Evolutionary conservation across 2,888 invertebrate species (phyloP).

Genomic region (Agrypnus murinus): DNA sequence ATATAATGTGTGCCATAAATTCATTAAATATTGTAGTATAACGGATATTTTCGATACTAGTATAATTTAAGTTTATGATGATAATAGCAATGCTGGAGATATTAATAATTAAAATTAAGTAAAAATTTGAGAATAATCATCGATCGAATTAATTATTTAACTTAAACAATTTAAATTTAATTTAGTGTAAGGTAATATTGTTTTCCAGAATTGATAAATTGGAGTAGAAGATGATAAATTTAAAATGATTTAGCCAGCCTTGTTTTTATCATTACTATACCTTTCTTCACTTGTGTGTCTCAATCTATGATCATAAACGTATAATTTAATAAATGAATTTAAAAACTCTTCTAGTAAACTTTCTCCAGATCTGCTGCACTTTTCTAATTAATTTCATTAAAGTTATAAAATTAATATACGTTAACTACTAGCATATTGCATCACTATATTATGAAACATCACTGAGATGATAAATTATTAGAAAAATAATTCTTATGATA

Average conservation of each 20-base stretch:
- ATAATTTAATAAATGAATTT: conserved; percentile 9
- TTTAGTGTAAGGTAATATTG: too few species aligned
- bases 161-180: too few species aligned
- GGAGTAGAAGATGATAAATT: too few species aligned
- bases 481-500: background rate
- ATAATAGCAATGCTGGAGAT: conserved; percentile 29
- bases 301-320: conserved; percentile 6
- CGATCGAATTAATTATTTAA: too few species aligned
- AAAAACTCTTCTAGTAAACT: conserved; percentile 12
- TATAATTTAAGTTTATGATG: background rate
- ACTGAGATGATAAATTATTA: too few species aligned
- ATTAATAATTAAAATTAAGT: too few species aligned
- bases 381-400: conserved; percentile 26
- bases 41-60: conserved; percentile 35
- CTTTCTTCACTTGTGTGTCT: conserved; percentile 20
- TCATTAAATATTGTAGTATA: conserved; percentile 35
- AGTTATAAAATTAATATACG: conserved; percentile 1
- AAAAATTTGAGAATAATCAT: too few species aligned
- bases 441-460: background rate
- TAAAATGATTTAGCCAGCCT: conserved; percentile 1
- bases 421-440: conserved; percentile 26
- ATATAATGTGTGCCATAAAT: conserved; percentile 45
- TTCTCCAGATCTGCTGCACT: conserved; percentile 33
- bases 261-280: background rate
- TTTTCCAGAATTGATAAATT: too few species aligned